Evolutionary conservation across 2,113 vertebrate species (phyloP).

Genomic region (Irena cyanogastra): DNA sequence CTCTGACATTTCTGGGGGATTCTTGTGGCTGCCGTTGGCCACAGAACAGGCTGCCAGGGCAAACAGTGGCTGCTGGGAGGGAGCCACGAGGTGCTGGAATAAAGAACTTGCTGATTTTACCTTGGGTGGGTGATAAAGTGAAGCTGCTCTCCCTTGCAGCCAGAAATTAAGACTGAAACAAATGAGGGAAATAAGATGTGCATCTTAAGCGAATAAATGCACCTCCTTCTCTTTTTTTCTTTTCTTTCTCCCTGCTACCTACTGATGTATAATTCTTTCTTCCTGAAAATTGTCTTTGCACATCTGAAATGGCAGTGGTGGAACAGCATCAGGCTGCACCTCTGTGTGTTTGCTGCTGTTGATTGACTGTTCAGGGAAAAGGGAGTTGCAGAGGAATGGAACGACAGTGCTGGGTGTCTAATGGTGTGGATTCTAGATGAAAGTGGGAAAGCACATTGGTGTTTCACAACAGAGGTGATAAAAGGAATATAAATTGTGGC

Average conservation of each 20-base stretch:
- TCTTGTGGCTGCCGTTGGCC: neutral
- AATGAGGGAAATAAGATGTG: neutral
- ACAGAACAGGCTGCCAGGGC: neutral
- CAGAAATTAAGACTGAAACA: neutral
- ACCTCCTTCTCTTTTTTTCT: neutral
- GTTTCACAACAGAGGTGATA: neutral
- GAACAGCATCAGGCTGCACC: neutral
- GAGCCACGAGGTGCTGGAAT: neutral
- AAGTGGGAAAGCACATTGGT: neutral
- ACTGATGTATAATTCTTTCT: neutral
- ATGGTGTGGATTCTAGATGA: neutral
- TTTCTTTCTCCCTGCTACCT: neutral
- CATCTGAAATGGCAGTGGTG: neutral
- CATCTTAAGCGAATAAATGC: neutral
- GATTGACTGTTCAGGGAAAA: conserved; percentile 2
- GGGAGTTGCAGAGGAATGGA: neutral
- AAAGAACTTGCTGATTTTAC: neutral
- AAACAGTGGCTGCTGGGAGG: neutral
- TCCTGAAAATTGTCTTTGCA: neutral
- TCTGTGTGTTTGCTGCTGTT: neutral
- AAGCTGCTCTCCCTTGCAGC: neutral
- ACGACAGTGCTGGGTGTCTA: neutral
- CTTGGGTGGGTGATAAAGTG: neutral
- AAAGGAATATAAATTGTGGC: neutral
- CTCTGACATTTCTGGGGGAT: neutral